Evolutionary conservation across 2,888 invertebrate genomes (phyloP).

Genomic region (Synergus laeviventris): DNA sequence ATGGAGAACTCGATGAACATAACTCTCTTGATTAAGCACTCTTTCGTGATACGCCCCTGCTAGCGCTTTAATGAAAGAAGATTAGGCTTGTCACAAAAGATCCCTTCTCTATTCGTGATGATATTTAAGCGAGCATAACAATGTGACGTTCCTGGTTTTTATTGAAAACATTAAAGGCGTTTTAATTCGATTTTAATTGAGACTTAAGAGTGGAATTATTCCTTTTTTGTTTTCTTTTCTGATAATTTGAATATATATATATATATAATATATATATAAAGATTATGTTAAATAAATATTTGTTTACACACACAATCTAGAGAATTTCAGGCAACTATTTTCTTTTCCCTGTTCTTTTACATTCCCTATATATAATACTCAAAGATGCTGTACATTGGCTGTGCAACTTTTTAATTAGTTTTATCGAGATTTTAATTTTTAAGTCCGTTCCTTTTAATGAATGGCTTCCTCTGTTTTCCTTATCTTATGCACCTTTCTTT

Average conservation of each 20-base stretch:
- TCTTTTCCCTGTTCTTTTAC: background rate
- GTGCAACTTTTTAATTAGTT: background rate
- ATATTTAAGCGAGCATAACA: background rate
- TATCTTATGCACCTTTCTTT: background rate
- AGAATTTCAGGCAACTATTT: background rate
- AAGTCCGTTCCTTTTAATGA: background rate
- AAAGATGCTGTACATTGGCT: background rate
- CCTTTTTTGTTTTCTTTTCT: background rate
- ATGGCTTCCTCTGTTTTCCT: background rate
- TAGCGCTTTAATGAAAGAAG: background rate
- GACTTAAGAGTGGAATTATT: background rate
- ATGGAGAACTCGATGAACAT: conserved; percentile 3
- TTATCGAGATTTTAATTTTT: background rate
- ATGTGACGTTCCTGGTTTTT: background rate
- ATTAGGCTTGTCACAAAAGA: conserved; percentile 3
- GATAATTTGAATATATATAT: no score
- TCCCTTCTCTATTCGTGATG: background rate
- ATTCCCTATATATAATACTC: no score
- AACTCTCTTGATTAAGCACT: conserved; percentile 2
- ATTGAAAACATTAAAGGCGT: background rate
- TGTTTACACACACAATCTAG: no score
- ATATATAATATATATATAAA: no score
- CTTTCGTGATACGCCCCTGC: conserved; percentile 1
- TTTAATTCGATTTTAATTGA: background rate
- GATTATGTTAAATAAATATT: no score